These are phyloP conservation scores for Platycnemis pennipes DNA, from an alignment of 2,888 invertebrate species.

Conservation along the genomic window DNA sequence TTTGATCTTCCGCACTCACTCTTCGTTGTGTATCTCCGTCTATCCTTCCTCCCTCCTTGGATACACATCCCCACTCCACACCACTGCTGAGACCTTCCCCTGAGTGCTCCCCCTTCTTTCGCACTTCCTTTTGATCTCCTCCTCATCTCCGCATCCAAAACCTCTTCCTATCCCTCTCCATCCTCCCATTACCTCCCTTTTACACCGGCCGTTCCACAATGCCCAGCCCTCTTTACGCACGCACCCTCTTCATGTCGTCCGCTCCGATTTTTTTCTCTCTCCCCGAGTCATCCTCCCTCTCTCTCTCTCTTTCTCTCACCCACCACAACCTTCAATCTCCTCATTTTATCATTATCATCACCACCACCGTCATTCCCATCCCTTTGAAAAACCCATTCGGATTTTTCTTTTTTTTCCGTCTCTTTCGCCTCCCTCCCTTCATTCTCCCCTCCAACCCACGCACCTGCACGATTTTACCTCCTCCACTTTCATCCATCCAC, in stretches of 20 bases:
- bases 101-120: neutral
- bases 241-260: neutral
- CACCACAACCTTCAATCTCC: neutral
- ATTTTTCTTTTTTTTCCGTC: neutral
- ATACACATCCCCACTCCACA: neutral
- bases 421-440: neutral
- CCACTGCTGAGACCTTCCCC: neutral
- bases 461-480: neutral
- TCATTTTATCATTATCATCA: conserved; percentile 33
- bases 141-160: neutral
- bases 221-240: neutral
- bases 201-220: neutral
- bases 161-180: neutral
- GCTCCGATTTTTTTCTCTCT: neutral
- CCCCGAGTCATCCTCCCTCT: neutral
- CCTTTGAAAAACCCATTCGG: neutral
- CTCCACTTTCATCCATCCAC: neutral
- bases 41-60: neutral
- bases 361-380: neutral
- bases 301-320: neutral
- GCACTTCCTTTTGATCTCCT: neutral
- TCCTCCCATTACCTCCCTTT: neutral
- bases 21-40: neutral
- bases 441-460: neutral
- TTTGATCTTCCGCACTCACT: neutral